Evolutionary conservation across 2,113 vertebrate species (phyloP).

Genomic region (Indicator maculatus): DNA sequence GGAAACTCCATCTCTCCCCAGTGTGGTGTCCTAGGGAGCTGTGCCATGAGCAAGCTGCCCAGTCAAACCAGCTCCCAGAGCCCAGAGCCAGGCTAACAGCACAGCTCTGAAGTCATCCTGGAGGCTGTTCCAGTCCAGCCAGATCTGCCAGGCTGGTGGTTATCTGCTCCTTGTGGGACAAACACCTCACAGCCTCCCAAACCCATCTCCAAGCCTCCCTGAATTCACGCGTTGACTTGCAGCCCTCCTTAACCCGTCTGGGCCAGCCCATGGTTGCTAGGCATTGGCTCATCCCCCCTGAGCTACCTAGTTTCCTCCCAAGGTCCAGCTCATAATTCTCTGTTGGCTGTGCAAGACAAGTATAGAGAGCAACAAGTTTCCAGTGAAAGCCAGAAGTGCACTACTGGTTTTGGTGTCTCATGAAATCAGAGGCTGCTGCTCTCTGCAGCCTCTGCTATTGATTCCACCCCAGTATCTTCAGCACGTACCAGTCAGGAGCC

Average conservation of each 20-base stretch:
- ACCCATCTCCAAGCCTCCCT: not conserved
- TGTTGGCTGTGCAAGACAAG: not conserved
- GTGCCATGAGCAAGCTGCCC: not conserved
- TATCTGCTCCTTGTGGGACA: not conserved
- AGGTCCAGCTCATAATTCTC: not conserved
- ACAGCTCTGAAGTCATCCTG: not conserved
- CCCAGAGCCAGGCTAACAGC: not conserved
- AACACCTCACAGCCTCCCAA: not conserved
- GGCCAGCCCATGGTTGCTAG: not conserved
- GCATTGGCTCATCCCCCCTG: not conserved
- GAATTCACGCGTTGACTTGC: not conserved
- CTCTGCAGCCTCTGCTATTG: not conserved
- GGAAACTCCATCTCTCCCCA: not conserved
- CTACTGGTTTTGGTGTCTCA: not conserved
- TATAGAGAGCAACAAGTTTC: not conserved
- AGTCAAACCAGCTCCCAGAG: not conserved
- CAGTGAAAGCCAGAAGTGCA: not conserved
- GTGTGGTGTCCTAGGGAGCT: not conserved
- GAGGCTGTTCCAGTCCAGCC: not conserved
- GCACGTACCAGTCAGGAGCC: not conserved
- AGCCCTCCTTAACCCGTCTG: not conserved
- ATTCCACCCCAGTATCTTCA: not conserved
- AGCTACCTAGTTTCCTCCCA: no score
- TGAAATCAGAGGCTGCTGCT: not conserved
- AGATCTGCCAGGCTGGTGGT: not conserved